A percentile compares a stretch with the other conserved stretches of the same genome.
Conservation (phyloP, 2,113 vertebrate genomes). For the Megaleporinus macrocephalus region DNA sequence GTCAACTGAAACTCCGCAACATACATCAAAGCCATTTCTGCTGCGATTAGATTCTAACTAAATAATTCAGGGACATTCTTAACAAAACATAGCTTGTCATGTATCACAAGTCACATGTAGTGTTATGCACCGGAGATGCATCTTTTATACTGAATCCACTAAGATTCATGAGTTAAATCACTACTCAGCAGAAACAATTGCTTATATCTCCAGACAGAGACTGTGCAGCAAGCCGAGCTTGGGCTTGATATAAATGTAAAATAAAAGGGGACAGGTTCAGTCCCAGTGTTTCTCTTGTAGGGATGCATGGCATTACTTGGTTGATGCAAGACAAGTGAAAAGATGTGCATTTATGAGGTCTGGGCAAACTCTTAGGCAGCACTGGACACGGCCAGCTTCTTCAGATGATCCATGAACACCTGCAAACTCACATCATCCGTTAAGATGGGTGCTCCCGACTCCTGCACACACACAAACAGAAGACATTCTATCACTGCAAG, state of each 20-base stretch:
- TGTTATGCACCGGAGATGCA: neutral
- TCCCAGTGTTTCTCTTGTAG: constrained; percentile 6
- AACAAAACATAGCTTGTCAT: neutral
- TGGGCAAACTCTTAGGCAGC: constrained; percentile 80
- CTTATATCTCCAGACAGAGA: neutral
- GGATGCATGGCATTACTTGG: constrained; percentile 14
- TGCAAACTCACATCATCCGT: constrained; percentile 97
- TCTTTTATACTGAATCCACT: constrained; percentile 10
- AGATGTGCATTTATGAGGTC: neutral
- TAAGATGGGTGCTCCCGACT: constrained; percentile 96
- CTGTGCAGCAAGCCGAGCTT: neutral
- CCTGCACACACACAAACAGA: constrained; percentile 71
- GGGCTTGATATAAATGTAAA: neutral
- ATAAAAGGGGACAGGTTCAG: neutral
- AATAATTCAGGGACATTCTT: neutral
- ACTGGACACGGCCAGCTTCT: constrained; percentile 96
- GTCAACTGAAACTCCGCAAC: neutral
- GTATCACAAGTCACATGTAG: constrained; percentile 5
- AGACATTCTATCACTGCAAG: neutral
- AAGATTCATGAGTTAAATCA: neutral
- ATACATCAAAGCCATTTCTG: neutral
- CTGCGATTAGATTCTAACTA: constrained; percentile 6
- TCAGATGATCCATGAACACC: constrained; percentile 99
- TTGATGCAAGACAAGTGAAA: neutral
- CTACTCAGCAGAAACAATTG: neutral